Evolutionary conservation across 1,140 invertebrate species (phyloP).

Genomic region (Cecropterus lyciades): DNA sequence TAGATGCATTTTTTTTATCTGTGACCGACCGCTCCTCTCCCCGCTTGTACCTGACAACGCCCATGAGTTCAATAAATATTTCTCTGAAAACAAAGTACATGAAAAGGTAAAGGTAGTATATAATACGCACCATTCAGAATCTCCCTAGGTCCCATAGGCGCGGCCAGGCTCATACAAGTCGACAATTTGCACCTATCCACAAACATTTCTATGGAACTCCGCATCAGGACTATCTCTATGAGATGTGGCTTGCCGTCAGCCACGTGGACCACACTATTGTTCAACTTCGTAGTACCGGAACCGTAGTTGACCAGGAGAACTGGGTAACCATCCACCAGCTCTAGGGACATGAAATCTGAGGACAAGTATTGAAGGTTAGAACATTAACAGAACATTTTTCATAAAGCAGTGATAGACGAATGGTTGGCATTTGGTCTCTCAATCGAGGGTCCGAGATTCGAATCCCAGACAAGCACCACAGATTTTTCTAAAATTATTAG

Average conservation of each 20-base stretch:
- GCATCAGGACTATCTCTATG: slow-evolving; percentile 91
- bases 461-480: too few relatives aligned
- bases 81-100: too few relatives aligned
- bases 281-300: slow-evolving; percentile 89
- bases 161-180: slow-evolving; percentile 88
- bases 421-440: too few relatives aligned
- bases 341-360: slow-evolving; percentile 95
- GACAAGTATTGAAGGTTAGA: slow-evolving; percentile 38
- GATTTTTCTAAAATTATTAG: too few relatives aligned
- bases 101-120: too few relatives aligned
- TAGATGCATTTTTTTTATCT: too few relatives aligned
- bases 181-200: slow-evolving; percentile 91
- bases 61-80: too few relatives aligned
- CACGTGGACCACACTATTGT: slow-evolving; percentile 90
- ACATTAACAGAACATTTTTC: too few relatives aligned
- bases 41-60: too few relatives aligned
- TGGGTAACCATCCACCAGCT: slow-evolving; percentile 93
- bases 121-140: slow-evolving; percentile 88
- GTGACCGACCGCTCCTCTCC: too few relatives aligned
- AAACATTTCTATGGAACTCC: slow-evolving; percentile 89
- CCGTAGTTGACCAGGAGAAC: slow-evolving; percentile 96
- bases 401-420: too few relatives aligned
- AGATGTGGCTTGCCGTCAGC: slow-evolving; percentile 92
- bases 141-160: slow-evolving; percentile 89
- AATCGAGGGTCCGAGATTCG: too few relatives aligned